Base-by-base conservation (phyloP, 2,888 invertebrate genomes). In the Ryuthela nishihirai region DNA sequence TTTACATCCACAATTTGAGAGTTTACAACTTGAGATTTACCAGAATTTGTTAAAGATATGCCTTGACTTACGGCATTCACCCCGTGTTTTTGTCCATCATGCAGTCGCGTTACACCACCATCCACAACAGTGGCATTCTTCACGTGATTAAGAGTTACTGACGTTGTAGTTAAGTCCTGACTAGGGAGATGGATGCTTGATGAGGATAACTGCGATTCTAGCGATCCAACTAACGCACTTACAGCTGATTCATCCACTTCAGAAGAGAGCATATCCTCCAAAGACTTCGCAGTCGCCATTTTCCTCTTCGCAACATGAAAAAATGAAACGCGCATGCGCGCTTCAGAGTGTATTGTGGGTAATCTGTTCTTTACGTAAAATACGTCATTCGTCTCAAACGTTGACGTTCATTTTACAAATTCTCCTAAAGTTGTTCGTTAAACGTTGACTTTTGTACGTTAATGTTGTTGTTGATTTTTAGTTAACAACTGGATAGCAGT, bases 231-330 rank as follows among this genome's bases (percentile, higher is more conserved):
- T 73, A 88, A 82, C 72, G 87, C 88, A 79, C 82, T 88, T 74
- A 88, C 87, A 75, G 85, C 87, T 77, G 85, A 87, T 82, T 88
- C 88, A 79, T 88, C 88, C 75, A 88, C 87, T 81, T 87, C 87
- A 79, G 84, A 85, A 75, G 88, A 83, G 40, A 62, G 45, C 82
- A 87, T 86, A 83, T 88, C 88, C 82, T 89, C 88, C 79, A 89
- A 82, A 83, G 88, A 87, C 82, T 87, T 86, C 80, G 85, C 85
- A 80, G 88, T 87, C 87, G 89, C 89, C 89, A 90, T 90, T 88
- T 88, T 88, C 70, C 56, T 50, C 35, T 34, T 24, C 34, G 45
- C 49, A 45, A 21, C 46, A 47, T 29, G 45, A 44, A 42, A 34
- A 53, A 39, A 41, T 35, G 34, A 53, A 10, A 44, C 43, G 59